These are phyloP conservation scores for Andrena cerasifolii DNA, from an alignment of 1,140 invertebrate genomes.

Conservation along the genomic window DNA sequence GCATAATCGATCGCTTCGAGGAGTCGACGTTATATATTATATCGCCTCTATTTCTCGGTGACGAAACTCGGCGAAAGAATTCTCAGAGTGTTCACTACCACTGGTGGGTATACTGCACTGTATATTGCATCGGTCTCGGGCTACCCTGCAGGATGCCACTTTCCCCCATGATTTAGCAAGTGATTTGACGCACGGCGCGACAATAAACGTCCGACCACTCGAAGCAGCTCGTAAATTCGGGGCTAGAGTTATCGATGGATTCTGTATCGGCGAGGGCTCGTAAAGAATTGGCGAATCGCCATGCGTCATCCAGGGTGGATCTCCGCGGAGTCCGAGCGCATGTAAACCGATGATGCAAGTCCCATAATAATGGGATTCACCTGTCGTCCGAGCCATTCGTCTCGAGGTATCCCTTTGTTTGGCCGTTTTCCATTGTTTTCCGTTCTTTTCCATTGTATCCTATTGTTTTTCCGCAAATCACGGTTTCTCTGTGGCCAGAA, in stretches of 20 bases:
- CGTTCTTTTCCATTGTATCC: no score
- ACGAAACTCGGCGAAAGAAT: no score
- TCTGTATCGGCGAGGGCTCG: constrained; percentile 10
- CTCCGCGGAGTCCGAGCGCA: neutral
- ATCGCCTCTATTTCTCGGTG: no score
- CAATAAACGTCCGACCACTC: neutral
- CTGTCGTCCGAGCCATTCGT: constrained; percentile 46
- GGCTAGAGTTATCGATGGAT: neutral
- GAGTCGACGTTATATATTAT: no score
- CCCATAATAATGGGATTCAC: constrained; percentile 67
- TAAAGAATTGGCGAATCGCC: constrained; percentile 21
- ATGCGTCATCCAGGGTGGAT: constrained; percentile 17
- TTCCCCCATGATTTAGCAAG: neutral
- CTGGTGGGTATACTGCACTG: no score
- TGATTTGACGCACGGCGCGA: no score
- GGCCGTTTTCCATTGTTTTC: constrained; percentile 42
- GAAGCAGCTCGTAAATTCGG: neutral
- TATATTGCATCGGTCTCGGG: no score
- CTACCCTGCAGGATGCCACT: no score
- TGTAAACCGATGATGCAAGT: constrained; percentile 65
- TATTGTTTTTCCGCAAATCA: no score
- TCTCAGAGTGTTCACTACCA: no score
- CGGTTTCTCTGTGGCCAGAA: no score
- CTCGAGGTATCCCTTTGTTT: constrained; percentile 53
- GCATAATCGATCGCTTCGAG: neutral